Evolutionary conservation across 37 sponge, comb jelly and placozoan genomes (phyloP), one percentile per base, ranked within the genome.

Genomic region (Spongilla lacustris): DNA sequence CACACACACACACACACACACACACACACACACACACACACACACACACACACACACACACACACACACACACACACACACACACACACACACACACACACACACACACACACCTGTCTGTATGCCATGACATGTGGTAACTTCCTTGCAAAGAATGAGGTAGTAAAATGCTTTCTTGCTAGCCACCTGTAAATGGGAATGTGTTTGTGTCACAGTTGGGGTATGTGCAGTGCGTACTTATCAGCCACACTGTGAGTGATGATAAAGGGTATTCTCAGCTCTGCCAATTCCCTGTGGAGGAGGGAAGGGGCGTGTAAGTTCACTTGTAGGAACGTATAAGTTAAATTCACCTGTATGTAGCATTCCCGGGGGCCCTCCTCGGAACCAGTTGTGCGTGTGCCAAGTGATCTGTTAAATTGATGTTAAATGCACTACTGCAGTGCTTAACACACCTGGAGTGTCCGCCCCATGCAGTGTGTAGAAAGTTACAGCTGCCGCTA

Each of bases 41-140:
- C n/a, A n/a, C n/a, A n/a, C n/a, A n/a, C n/a, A n/a, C n/a, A n/a
- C n/a, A n/a, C n/a, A n/a, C n/a, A n/a, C n/a, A n/a, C n/a, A n/a
- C n/a, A n/a, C n/a, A n/a, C n/a, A n/a, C n/a, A n/a, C n/a, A n/a
- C n/a, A n/a, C n/a, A n/a, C n/a, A n/a, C n/a, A n/a, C n/a, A n/a
- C n/a, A n/a, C n/a, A n/a, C n/a, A n/a, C n/a, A n/a, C n/a, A n/a
- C n/a, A n/a, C n/a, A n/a, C n/a, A n/a, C n/a, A n/a, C n/a, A n/a
- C n/a, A n/a, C n/a, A n/a, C n/a, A n/a, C n/a, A n/a, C n/a, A 24
- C 4, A 83, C 84, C 74, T 89, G 84, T 33, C 68, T 74, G 80
- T 89, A 73, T 4, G 83, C 89, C 79, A 79, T 76, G 24, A 89
- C 89, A 78, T 79, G 75, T 4, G 79, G 67, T 30, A 89, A 32